phyloP scores from a whole-genome alignment of 2,797 vertebrate genomes.

The Mycteria americana region DNA sequence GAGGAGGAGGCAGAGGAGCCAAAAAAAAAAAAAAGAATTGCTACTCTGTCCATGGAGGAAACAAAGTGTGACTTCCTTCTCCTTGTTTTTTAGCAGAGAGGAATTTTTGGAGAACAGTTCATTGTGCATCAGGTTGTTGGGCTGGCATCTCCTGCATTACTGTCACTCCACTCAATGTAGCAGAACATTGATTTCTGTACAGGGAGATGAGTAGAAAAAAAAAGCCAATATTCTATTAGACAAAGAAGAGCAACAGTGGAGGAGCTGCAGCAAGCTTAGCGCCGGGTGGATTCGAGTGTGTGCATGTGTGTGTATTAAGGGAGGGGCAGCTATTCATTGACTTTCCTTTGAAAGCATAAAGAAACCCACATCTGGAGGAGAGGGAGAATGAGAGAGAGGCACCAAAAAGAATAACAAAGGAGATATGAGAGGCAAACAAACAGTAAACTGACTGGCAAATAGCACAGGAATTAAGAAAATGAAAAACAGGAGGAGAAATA shows the following conservation, averaged over 20 bases:
- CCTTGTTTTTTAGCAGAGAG: background rate
- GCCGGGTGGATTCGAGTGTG: background rate
- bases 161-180: slow-evolving; percentile 42
- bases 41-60: background rate
- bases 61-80: background rate
- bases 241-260: background rate
- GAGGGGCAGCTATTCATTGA: background rate
- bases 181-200: slow-evolving; percentile 69
- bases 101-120: slow-evolving; percentile 29
- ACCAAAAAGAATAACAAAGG: background rate
- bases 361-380: background rate
- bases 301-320: background rate
- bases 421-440: background rate
- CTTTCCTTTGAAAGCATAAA: background rate
- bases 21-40: background rate
- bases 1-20: background rate
- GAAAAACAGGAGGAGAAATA: background rate
- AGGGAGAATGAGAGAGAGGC: background rate
- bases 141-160: background rate
- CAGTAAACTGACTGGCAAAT: background rate
- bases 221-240: slow-evolving; percentile 56
- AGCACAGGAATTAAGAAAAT: background rate
- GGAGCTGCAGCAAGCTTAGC: background rate
- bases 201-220: slow-evolving; percentile 4
- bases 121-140: background rate